These are phyloP conservation scores for Varanus salvator DNA, from an alignment of 2,113 vertebrate species.

Conservation along the genomic window DNA sequence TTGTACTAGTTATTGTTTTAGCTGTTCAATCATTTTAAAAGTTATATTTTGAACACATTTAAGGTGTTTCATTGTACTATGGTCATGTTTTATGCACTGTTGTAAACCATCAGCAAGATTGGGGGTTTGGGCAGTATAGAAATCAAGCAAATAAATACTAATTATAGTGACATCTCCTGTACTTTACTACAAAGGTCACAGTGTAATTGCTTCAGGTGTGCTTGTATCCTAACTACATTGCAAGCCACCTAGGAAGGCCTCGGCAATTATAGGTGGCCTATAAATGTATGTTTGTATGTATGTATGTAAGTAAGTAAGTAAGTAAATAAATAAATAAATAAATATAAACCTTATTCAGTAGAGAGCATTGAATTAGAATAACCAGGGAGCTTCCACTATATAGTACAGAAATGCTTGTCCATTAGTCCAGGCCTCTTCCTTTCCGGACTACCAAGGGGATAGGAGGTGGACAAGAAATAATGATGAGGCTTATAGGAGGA, in stretches of 20 bases:
- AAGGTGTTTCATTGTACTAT: too few relatives aligned
- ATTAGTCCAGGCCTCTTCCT: not conserved
- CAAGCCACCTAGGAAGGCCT: too few relatives aligned
- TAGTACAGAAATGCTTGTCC: not conserved
- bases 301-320: too few relatives aligned
- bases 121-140: too few relatives aligned
- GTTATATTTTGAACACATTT: too few relatives aligned
- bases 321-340: not conserved
- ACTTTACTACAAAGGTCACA: not conserved
- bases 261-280: too few relatives aligned
- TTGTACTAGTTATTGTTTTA: too few relatives aligned
- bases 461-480: slow-evolving; percentile 19
- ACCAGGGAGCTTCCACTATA: not conserved
- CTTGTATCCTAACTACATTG: not conserved
- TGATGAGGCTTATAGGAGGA: not conserved
- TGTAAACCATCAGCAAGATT: too few relatives aligned
- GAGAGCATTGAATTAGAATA: not conserved
- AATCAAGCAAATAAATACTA: too few relatives aligned
- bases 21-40: too few relatives aligned
- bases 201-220: slow-evolving; percentile 5
- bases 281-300: too few relatives aligned
- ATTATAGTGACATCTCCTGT: not conserved
- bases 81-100: too few relatives aligned
- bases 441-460: not conserved
- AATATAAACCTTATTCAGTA: not conserved